Evolutionary conservation across 2,797 vertebrate species (phyloP), one percentile per base, ranked within the genome.

Genomic region (Pseudomugil gertrudae): DNA sequence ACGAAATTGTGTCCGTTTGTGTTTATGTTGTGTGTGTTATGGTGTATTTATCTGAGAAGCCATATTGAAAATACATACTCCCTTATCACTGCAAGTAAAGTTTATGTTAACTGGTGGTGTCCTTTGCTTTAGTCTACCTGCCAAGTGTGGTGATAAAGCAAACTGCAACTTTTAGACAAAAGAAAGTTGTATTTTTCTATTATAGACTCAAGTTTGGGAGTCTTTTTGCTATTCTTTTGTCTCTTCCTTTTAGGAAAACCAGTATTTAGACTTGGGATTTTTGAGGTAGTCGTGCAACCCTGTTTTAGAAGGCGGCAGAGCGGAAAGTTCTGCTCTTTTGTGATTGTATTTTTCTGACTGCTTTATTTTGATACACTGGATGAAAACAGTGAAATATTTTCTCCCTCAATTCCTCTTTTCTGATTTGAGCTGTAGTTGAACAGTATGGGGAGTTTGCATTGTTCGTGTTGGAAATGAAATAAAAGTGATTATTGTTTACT

Each of bases 141-240:
- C 79, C 73, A 60, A 80, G 76, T 79, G 84, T 89, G 83, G 65
- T 76, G 78, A 85, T 73, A 58, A 84, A 75, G 79, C 88, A 76
- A 87, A 87, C 71, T 36, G 75, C 80, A 83, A 89, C 81, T 83
- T 92, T 87, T 91, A 88, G 87, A 78, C 71, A 66, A 73, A 65
- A 84, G 83, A 90, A 90, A 86, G 84, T 88, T 92, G 92, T 94
- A 94, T 94, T 94, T 94, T 94, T 94, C 78, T 94, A 94, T 90
- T 86, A 77, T 54, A 8, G 90, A 87, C 91, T 94, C 91, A 55
- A 63, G 80, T 93, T 94, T 92, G 65, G 67, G 87, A 92, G 92
- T 92, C 89, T 84, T 92, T 93, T 94, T 93, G 91, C 90, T 88
- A 92, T 92, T 43, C 55, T 79, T 85, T 75, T 76, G 83, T 90